Conservation (phyloP, 2,797 vertebrate genomes). For the Siniperca scherzeri region DNA sequence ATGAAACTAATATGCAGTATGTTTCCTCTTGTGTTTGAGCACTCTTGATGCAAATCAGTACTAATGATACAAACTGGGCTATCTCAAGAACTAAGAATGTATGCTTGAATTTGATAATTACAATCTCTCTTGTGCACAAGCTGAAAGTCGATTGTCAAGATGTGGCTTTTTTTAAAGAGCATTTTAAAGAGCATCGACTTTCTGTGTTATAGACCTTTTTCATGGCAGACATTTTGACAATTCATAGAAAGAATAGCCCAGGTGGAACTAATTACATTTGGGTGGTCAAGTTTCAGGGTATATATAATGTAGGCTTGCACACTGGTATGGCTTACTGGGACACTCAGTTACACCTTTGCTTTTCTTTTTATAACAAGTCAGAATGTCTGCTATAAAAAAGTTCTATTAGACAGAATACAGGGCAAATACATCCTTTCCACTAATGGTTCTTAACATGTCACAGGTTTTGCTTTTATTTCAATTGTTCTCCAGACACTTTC, state of each 20-base stretch:
- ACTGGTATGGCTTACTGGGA: background rate
- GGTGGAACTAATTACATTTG: background rate
- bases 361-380: background rate
- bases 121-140: background rate
- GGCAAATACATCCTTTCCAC: background rate
- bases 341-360: background rate
- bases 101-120: slow-evolving; percentile 4
- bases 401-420: background rate
- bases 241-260: background rate
- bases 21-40: slow-evolving; percentile 46
- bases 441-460: background rate
- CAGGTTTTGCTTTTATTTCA: background rate
- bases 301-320: background rate
- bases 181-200: background rate
- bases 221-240: background rate
- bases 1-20: slow-evolving; percentile 35
- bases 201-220: background rate
- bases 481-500: background rate
- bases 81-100: slow-evolving; percentile 5
- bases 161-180: background rate
- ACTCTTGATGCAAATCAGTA: slow-evolving; percentile 71
- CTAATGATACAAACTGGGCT: slow-evolving; percentile 60
- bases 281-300: background rate
- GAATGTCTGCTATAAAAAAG: background rate
- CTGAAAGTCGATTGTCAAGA: background rate